Conservation (phyloP, 1,140 invertebrate genomes). For the Hypsibius dujardini region DNA sequence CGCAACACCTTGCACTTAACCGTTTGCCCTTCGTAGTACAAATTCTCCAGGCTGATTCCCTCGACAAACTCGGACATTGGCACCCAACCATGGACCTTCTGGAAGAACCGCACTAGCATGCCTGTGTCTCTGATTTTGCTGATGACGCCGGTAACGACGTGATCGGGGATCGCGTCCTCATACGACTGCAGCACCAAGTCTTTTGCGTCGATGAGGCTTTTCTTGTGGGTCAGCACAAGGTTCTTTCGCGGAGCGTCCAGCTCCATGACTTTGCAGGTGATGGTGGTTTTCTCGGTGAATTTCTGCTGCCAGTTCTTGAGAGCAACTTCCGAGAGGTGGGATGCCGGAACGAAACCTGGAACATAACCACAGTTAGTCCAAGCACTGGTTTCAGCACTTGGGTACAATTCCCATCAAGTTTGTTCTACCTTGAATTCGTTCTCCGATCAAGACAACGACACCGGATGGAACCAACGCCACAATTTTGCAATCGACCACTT, state of each 20-base stretch:
- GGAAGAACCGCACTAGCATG: constrained; percentile 10
- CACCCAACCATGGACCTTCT: constrained; percentile 28
- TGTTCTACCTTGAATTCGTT: constrained; percentile 12
- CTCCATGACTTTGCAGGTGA: constrained; percentile 26
- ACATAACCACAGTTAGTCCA: background rate
- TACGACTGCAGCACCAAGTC: constrained; percentile 25
- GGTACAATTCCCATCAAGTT: background rate
- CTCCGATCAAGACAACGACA: background rate
- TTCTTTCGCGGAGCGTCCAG: constrained; percentile 25
- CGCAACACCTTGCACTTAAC: constrained; percentile 28
- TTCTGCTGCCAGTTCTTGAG: background rate
- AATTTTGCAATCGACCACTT: constrained; percentile 24
- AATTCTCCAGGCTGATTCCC: constrained; percentile 27
- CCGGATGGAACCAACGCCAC: background rate
- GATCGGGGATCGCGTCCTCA: constrained; percentile 22
- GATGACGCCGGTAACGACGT: constrained; percentile 21
- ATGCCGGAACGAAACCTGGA: background rate
- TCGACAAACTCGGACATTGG: constrained; percentile 27
- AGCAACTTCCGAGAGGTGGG: background rate
- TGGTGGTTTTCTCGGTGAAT: background rate
- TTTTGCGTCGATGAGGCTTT: constrained; percentile 28
- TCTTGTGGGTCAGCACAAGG: constrained; percentile 29
- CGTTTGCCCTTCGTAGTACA: constrained; percentile 30
- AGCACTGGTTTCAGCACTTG: background rate
- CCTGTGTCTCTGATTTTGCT: background rate